Base-by-base conservation (phyloP, 2,797 vertebrate species). In the Cyprinodon diabolis region DNA sequence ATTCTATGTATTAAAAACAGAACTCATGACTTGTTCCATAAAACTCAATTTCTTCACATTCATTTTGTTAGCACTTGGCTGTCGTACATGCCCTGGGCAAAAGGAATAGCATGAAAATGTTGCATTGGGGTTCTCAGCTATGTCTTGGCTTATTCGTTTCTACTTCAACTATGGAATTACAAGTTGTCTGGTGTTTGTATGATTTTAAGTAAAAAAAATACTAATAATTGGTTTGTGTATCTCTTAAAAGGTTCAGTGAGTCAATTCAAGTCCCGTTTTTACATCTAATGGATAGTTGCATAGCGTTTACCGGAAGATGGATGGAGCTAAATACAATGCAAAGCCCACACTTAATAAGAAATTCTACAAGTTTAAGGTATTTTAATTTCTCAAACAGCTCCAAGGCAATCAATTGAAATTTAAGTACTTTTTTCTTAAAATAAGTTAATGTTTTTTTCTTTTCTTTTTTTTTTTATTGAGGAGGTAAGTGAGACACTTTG, bases 21-120 rank as follows among this genome's bases (percentile, higher is more conserved):
- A 89, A 51, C 90, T 91, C 81, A 90, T 92, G 91, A 93, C 85
- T 67, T 11, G 2, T 0, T 71, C 75, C 79, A 73, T 86, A 84
- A 91, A 90, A 87, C 63, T 66, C 40, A 35, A 67, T 68, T 79
- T 75, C 37, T 71, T 66, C 68, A 69, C 40, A 76, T 80, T 78
- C 25, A 66, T 66, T 78, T 72, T 70, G 63, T 77, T 65, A 78
- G 84, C 78, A 85, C 81, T 72, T 80, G 69, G 80, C 73, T 73
- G 35, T 73, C 81, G 69, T 60, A 76, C 76, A 58, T 23, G 60
- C 69, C 9, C 0, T 4, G 3, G 52, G 65, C 35, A 43, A 75
- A 69, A 52, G 1, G 7, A 63, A 40, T 23, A 74, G 14, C 30
- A 51, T 14, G 62, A 49, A 49, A 65, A 54, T 49, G 58, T 17